Base-by-base conservation (phyloP, 2,113 vertebrate species). In the Xenopus laevis region DNA sequence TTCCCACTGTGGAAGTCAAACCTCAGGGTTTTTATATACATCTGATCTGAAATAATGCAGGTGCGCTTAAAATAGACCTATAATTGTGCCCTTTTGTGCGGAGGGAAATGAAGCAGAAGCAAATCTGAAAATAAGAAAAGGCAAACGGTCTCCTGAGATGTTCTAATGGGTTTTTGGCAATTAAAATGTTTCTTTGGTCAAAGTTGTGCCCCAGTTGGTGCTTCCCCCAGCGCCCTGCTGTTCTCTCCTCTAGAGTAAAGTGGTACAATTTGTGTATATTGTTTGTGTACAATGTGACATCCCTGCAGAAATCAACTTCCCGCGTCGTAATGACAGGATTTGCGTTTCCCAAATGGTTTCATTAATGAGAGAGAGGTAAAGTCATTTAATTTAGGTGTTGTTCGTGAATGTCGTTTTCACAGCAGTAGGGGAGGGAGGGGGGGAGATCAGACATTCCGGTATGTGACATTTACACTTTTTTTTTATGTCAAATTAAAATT, bases 181-280 rank as follows among this genome's bases (percentile, higher is more conserved):
- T 77, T 77, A 77, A 77, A 77, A 77, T 77, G 65, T 79, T 82
- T 72, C 79, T 82, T 77, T 78, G 61, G 68, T 66, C 72, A 72
- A 76, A 53, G 59, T 71, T 80, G n/a, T 67, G 30, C 12, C 69
- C 46, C 40, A 13, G 17, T 5, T 21, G 40, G 72, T 65, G 50
- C 47, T 75, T 72, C 52, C 50, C 33, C 78, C 71, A n/a, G 74
- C 71, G 44, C 46, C 18, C 64, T 27, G 57, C 52, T 52, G 18
- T 79, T 68, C n/a, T 46, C 57, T 23, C n/a, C 71, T 0, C 11
- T 44, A 72, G 69, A 33, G 40, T 45, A 74, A 71, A 81, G 71
- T 0, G 0, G 73, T 67, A 67, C 63, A 0, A 40, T 46, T 68
- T 58, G 71, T 0, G 0, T 77, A 72, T 73, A 72, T 78, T 66